Conservation (phyloP, 2,113 vertebrate species). For the Chauna torquata region DNA sequence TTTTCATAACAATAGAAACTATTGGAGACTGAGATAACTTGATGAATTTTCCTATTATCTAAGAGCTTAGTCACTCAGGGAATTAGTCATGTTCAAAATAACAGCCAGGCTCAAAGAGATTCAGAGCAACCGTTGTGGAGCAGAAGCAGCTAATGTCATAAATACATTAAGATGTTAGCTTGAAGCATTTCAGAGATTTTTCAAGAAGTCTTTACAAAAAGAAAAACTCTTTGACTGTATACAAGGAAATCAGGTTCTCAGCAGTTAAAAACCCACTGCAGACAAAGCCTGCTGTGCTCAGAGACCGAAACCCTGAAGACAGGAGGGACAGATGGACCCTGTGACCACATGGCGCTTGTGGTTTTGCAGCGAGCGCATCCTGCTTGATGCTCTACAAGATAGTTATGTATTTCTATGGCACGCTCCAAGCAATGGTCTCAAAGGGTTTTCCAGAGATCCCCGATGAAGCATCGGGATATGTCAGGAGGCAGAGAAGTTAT, state of each 20-base stretch:
- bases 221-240: neutral
- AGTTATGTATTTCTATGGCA: neutral
- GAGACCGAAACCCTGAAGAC: neutral
- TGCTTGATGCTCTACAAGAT: neutral
- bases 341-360: neutral
- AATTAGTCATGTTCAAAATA: constrained; percentile 73
- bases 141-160: constrained; percentile 51
- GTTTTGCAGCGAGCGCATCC: neutral
- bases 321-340: neutral
- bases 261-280: neutral
- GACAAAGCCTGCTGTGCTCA: neutral
- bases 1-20: constrained; percentile 51
- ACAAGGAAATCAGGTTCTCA: neutral
- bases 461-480: neutral
- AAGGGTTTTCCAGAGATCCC: neutral
- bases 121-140: constrained; percentile 52
- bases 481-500: neutral
- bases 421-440: neutral
- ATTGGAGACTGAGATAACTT: constrained; percentile 12
- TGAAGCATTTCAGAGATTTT: constrained; percentile 46
- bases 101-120: constrained; percentile 58
- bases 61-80: constrained; percentile 63
- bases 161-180: constrained; percentile 47
- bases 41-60: constrained; percentile 64
- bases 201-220: constrained; percentile 45